phyloP scores from a whole-genome alignment of 2,113 vertebrate species.

The Etia nguti region DNA sequence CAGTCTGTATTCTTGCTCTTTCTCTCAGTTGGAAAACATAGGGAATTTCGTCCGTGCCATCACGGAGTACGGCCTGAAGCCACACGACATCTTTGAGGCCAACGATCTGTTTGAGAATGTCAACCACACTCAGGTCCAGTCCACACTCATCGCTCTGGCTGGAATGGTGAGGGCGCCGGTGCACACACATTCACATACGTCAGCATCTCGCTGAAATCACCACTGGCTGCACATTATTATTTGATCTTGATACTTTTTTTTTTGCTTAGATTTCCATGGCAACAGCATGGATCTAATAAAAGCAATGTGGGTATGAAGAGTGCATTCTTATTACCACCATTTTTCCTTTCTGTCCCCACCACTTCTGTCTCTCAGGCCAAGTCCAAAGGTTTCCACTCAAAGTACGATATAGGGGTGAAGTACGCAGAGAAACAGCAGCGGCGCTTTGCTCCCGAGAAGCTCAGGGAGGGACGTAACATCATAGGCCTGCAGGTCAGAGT shows the following conservation, averaged over 20 bases:
- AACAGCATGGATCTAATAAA: background rate
- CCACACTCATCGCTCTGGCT: slow-evolving; percentile 85
- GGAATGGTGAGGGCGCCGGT: slow-evolving; percentile 80
- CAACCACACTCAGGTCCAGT: slow-evolving; percentile 93
- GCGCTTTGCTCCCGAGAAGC: slow-evolving; percentile 82
- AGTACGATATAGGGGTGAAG: slow-evolving; percentile 83
- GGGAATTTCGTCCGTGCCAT: slow-evolving; percentile 89
- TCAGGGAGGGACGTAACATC: slow-evolving; percentile 86
- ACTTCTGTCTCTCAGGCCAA: slow-evolving; percentile 75
- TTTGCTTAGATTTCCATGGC: background rate
- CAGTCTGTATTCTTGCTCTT: background rate
- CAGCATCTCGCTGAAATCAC: background rate
- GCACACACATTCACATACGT: background rate
- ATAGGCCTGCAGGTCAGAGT: slow-evolving; percentile 87
- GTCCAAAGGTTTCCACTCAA: slow-evolving; percentile 85
- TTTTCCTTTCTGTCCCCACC: background rate
- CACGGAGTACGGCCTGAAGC: slow-evolving; percentile 85
- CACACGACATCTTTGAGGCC: slow-evolving; percentile 90
- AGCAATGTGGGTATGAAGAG: background rate
- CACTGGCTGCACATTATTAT: background rate
- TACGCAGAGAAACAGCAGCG: slow-evolving; percentile 88
- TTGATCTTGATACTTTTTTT: background rate
- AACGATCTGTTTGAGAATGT: slow-evolving; percentile 93
- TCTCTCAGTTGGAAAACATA: slow-evolving; percentile 87
- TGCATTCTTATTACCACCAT: background rate